Percentiles rank a stretch among this genome's conserved stretches.
Evolutionary conservation across 2,797 vertebrate species (phyloP).

Genomic region (Poeciliopsis gracilis): DNA sequence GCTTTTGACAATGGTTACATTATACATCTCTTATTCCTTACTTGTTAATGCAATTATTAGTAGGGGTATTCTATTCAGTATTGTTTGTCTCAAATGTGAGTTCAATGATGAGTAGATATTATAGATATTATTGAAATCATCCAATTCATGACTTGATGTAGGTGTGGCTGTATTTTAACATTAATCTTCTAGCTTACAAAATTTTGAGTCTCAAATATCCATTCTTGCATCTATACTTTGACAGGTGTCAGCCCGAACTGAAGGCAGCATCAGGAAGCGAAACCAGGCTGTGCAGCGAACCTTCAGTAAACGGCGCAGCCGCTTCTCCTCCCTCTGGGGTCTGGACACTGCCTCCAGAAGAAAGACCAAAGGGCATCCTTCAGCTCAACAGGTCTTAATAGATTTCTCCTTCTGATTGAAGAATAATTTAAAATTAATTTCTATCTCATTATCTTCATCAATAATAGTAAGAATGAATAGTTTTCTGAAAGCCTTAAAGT

Average conservation of each 20-base stretch:
- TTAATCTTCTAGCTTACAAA: not conserved
- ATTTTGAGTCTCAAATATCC: not conserved
- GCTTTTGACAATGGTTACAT: not conserved
- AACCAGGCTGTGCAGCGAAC: slow-evolving; percentile 90
- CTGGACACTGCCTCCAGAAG: slow-evolving; percentile 95
- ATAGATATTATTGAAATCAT: not conserved
- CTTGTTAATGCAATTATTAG: no score
- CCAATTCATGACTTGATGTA: not conserved
- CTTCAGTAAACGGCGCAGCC: slow-evolving; percentile 92
- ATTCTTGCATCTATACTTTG: not conserved
- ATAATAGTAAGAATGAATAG: not conserved
- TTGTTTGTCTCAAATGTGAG: not conserved
- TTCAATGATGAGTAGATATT: not conserved
- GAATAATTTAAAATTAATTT: not conserved
- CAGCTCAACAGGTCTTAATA: slow-evolving; percentile 90
- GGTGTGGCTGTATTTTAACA: not conserved
- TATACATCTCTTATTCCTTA: no score
- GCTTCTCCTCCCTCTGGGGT: slow-evolving; percentile 98
- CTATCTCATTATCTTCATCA: not conserved
- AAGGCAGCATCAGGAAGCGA: slow-evolving; percentile 85
- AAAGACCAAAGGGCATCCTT: slow-evolving; percentile 90
- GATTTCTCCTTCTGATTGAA: not conserved
- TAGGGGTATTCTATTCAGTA: not conserved
- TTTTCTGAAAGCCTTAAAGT: not conserved
- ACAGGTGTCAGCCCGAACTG: slow-evolving; percentile 93